Conservation (phyloP, 2,797 vertebrate genomes). For the Taenioides sp. region DNA sequence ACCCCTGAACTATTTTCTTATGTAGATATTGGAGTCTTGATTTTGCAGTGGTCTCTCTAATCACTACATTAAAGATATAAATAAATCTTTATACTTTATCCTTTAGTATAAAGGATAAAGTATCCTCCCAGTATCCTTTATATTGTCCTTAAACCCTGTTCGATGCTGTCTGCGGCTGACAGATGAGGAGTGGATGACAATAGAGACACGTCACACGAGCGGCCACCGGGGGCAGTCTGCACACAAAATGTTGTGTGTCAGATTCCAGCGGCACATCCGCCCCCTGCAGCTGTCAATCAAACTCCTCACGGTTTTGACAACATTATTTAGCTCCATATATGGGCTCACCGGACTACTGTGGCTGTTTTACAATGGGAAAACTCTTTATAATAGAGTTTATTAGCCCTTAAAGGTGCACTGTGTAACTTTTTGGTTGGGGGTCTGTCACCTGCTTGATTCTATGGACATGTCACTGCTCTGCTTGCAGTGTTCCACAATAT, state of each 20-base stretch:
- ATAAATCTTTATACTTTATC: no score
- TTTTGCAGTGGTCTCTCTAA: no score
- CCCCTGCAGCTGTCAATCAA: conserved; percentile 59
- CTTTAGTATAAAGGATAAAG: no score
- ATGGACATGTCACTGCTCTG: no score
- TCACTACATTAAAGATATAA: no score
- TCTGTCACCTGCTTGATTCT: no score
- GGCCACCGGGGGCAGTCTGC: conserved; percentile 12
- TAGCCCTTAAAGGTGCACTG: no score
- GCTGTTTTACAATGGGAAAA: not conserved
- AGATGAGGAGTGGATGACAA: conserved; percentile 24
- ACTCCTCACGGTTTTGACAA: conserved; percentile 41
- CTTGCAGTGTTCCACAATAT: no score
- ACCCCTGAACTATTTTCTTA: no score
- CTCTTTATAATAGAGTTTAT: no score
- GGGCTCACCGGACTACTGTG: not conserved
- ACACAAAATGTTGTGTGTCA: conserved; percentile 41
- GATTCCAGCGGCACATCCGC: conserved; percentile 47
- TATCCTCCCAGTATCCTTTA: not conserved
- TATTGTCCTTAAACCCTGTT: not conserved
- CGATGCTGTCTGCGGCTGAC: not conserved
- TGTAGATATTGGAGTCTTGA: no score
- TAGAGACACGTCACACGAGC: conserved; percentile 23
- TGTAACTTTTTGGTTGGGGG: no score
- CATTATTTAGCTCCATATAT: not conserved